These are phyloP conservation scores for Aplidium turbinatum DNA, from an alignment of 23 tunicate species.

Conservation along the genomic window DNA sequence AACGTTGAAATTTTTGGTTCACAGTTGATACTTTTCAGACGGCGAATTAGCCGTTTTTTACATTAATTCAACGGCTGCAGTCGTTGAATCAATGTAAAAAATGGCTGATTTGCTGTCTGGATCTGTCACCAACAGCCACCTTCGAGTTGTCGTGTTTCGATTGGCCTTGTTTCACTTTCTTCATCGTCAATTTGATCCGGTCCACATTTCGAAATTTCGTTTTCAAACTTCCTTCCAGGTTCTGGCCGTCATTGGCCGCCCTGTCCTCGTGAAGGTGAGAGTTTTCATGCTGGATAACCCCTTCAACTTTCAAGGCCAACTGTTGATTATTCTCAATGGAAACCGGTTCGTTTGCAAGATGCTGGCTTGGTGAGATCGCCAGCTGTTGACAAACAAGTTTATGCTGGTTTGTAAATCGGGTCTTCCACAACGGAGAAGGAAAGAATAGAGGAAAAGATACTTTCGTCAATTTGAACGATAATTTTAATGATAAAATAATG, in stretches of 20 bases:
- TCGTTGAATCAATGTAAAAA: too few species aligned
- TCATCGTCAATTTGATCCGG: constrained; percentile 33
- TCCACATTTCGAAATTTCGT: constrained; percentile 39
- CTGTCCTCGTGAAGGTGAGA: not conserved
- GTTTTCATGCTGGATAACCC: constrained; percentile 65
- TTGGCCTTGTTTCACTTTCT: constrained; percentile 45
- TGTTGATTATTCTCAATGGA: constrained; percentile 63
- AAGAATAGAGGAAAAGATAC: too few species aligned
- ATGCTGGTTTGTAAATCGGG: not conserved
- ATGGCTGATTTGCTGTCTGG: too few species aligned
- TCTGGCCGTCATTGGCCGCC: not conserved
- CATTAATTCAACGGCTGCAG: too few species aligned
- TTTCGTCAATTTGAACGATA: too few species aligned
- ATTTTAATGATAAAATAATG: too few species aligned
- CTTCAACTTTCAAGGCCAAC: constrained; percentile 88
- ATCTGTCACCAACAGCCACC: too few species aligned
- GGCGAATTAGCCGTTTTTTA: too few species aligned
- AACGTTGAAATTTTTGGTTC: too few species aligned
- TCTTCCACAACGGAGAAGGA: too few species aligned
- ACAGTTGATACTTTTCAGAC: too few species aligned
- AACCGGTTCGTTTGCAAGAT: constrained; percentile 61
- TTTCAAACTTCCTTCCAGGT: not conserved
- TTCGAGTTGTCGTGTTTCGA: constrained; percentile 31
- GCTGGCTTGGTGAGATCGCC: constrained; percentile 82
- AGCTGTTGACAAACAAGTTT: constrained; percentile 32